These are phyloP conservation scores for Sparus aurata DNA, from an alignment of 2,797 vertebrate genomes.

Conservation along the genomic window DNA sequence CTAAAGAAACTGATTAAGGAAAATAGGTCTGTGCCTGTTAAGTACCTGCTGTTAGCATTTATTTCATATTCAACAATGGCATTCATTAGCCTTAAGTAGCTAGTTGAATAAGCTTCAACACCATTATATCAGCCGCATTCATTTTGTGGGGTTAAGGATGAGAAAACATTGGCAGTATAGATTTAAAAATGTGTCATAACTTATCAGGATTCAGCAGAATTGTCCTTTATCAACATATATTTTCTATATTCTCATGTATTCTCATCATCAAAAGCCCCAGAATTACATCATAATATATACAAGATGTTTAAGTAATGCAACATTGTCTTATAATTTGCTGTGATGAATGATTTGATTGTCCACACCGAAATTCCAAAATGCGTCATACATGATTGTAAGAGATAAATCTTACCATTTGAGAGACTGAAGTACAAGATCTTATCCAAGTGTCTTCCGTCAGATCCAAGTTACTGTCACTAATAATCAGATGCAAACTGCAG, in stretches of 20 bases:
- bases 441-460: not conserved
- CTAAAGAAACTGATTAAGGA: not conserved
- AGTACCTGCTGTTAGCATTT: not conserved
- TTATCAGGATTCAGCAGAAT: too few species aligned
- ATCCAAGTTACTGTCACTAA: slow-evolving; percentile 10
- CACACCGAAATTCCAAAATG: not conserved
- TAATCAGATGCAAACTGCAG: not conserved
- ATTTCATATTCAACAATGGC: not conserved
- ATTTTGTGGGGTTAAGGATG: too few species aligned
- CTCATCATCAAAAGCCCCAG: too few species aligned
- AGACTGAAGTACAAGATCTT: not conserved
- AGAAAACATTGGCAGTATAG: too few species aligned
- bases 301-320: too few species aligned
- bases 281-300: too few species aligned
- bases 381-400: not conserved
- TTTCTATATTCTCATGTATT: too few species aligned
- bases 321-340: too few species aligned
- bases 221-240: too few species aligned
- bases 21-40: not conserved
- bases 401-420: too few species aligned
- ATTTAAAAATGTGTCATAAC: too few species aligned
- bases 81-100: not conserved
- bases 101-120: not conserved
- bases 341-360: too few species aligned
- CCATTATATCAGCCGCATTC: not conserved